Percentiles rank a stretch among this genome's conserved stretches.
phyloP scores from a whole-genome alignment of 2,888 invertebrate genomes.

The Drosophila niveifrons region DNA sequence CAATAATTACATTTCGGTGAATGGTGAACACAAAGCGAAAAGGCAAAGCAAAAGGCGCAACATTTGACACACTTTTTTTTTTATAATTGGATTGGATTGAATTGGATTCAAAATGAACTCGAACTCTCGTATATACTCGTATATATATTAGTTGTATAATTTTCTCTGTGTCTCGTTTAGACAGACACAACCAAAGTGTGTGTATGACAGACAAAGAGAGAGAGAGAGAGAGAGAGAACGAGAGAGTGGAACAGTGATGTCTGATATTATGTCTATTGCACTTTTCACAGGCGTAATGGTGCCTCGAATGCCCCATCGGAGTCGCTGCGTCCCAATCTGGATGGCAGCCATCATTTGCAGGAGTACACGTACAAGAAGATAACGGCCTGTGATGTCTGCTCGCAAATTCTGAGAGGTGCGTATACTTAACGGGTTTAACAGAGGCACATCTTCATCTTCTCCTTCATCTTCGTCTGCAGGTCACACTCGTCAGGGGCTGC shows the following conservation, averaged over 20 bases:
- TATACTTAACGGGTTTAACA: constrained; percentile 15
- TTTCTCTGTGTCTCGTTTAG: constrained; percentile 17
- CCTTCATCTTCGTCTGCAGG: constrained; percentile 86
- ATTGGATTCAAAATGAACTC: constrained; percentile 11
- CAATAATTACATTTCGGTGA: constrained; percentile 56
- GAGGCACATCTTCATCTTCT: neutral
- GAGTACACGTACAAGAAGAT: constrained; percentile 98
- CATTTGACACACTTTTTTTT: constrained; percentile 48
- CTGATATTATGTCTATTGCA: constrained; percentile 34
- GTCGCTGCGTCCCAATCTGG: constrained; percentile 84
- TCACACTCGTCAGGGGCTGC: constrained; percentile 95
- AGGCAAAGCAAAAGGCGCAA: constrained; percentile 41
- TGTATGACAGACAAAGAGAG: neutral
- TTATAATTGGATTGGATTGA: constrained; percentile 36
- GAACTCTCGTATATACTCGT: neutral
- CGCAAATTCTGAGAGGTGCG: constrained; percentile 95
- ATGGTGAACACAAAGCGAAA: constrained; percentile 18
- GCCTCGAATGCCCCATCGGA: constrained; percentile 87
- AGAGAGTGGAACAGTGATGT: neutral
- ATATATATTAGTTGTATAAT: constrained; percentile 19
- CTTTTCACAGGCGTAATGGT: constrained; percentile 89
- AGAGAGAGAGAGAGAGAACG: neutral
- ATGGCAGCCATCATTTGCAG: constrained; percentile 91
- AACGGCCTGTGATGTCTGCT: constrained; percentile 97
- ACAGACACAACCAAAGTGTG: neutral